Evolutionary conservation across 2,888 invertebrate species (phyloP), one percentile per base, ranked within the genome.

Genomic region (Acanthosoma haemorrhoidale): DNA sequence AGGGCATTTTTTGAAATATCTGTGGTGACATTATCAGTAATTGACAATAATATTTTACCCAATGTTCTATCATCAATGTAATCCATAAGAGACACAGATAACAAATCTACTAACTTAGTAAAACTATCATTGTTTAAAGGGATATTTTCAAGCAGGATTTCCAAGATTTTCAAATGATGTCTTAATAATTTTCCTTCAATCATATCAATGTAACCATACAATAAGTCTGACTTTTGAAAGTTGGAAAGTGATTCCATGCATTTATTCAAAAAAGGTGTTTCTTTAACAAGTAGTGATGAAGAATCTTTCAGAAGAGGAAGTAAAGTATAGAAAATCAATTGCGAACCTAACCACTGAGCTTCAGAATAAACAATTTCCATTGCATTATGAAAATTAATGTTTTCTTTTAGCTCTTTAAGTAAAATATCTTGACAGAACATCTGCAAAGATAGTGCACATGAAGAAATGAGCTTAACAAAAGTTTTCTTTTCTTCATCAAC

Each of bases 381-480:
- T 25, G 51, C 25, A 25, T n/a, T 4, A 25, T 51, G 51, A 25
- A 51, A 51, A 25, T 13, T 51, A 25, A 16, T 3, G 21, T 51
- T 25, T 25, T 51, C 25, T 25, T 51, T 51, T 51, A 51, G n/a
- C 51, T 51, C 25, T n/a, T 11, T 1, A 21, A 51, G 51, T 51
- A 51, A 51, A 51, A 51, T 51, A n/a, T 51, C 51, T 51, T 51
- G 21, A 25, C 51, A 51, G 25, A 51, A 51, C 51, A 51, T 25
- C 21, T 51, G 51, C 2, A 25, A 51, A 25, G 51, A 51, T 25
- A 51, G 3, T 51, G 25, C 51, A 51, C 51, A 51, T 1, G 51
- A 21, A 25, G 51, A 51, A 51, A 51, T 25, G 21, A 51, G 51
- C n/a, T 51, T 51, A 25, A 51, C 25, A 51, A 51, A 51, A 13